These are phyloP conservation scores for Fundulus diaphanus DNA, from an alignment of 2,797 vertebrate species.

Conservation along the genomic window DNA sequence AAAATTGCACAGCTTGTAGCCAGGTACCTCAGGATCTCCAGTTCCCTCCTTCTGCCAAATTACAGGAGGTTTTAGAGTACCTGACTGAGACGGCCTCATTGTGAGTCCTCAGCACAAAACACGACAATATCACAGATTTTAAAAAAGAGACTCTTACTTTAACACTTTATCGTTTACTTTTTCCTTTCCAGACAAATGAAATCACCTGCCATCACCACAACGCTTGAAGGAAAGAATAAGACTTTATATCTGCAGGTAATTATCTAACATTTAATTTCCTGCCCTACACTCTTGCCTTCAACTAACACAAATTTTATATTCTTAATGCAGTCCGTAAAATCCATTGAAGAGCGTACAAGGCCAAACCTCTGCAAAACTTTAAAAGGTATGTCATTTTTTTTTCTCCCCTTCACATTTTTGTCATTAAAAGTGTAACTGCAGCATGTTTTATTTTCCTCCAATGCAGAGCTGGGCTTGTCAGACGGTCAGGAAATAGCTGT, in stretches of 20 bases:
- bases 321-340: constrained; percentile 88
- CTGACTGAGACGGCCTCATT: constrained; percentile 91
- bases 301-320: background rate
- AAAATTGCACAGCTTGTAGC: constrained; percentile 95
- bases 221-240: constrained; percentile 95
- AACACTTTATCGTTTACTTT: too few species aligned
- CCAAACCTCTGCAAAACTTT: constrained; percentile 97
- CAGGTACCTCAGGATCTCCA: constrained; percentile 94
- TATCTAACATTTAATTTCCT: background rate
- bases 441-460: background rate
- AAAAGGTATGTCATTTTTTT: constrained; percentile 83
- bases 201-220: constrained; percentile 96
- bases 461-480: constrained; percentile 91
- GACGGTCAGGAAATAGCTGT: constrained; percentile 97
- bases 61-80: constrained; percentile 96
- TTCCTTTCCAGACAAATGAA: constrained; percentile 92
- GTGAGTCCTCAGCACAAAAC: constrained; percentile 81
- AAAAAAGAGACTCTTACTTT: too few species aligned
- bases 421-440: background rate
- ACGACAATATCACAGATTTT: background rate
- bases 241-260: constrained; percentile 97
- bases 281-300: background rate
- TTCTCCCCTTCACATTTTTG: background rate
- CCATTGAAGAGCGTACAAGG: constrained; percentile 95
- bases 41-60: constrained; percentile 93